Percentiles rank a stretch among this genome's conserved stretches.
Conservation (phyloP, 1,140 invertebrate genomes). For the Zaprionus nigranus region DNA sequence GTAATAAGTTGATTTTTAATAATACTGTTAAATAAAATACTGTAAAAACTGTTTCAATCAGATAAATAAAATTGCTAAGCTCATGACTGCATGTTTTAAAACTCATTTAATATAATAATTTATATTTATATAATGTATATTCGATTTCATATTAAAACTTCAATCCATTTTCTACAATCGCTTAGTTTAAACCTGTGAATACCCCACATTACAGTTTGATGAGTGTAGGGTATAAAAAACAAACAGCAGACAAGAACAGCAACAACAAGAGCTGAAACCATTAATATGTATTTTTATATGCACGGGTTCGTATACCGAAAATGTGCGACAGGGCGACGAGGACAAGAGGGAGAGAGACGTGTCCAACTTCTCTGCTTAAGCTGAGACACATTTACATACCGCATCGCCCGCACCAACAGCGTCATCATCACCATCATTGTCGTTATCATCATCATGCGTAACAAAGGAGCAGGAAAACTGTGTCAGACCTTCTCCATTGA, state of each 20-base stretch:
- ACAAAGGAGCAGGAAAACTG: slow-evolving; percentile 32
- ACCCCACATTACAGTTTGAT: not conserved
- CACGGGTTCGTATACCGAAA: slow-evolving; percentile 18
- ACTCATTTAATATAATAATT: too few relatives aligned
- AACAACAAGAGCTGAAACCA: slow-evolving; percentile 32
- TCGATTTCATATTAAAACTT: too few relatives aligned
- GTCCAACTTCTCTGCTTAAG: slow-evolving; percentile 29
- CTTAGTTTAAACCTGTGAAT: too few relatives aligned
- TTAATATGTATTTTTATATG: slow-evolving; percentile 56
- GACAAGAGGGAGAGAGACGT: slow-evolving; percentile 6
- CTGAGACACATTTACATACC: slow-evolving; percentile 41
- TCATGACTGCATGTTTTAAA: too few relatives aligned
- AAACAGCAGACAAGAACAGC: slow-evolving; percentile 26
- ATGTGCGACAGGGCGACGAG: slow-evolving; percentile 2
- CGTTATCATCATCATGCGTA: slow-evolving; percentile 2
- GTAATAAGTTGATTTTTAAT: too few relatives aligned
- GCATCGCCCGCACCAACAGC: slow-evolving; percentile 6
- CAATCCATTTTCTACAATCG: too few relatives aligned
- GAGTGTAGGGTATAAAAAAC: slow-evolving; percentile 23
- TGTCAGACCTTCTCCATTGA: slow-evolving; percentile 26
- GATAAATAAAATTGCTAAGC: too few relatives aligned
- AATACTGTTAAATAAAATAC: not conserved
- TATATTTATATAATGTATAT: too few relatives aligned
- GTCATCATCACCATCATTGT: slow-evolving; percentile 15
- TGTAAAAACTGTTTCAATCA: not conserved